A percentile compares a stretch with the other conserved stretches of the same genome.
Conservation (phyloP, 2,113 vertebrate species). For the Dunckerocampus dactyliophorus region DNA sequence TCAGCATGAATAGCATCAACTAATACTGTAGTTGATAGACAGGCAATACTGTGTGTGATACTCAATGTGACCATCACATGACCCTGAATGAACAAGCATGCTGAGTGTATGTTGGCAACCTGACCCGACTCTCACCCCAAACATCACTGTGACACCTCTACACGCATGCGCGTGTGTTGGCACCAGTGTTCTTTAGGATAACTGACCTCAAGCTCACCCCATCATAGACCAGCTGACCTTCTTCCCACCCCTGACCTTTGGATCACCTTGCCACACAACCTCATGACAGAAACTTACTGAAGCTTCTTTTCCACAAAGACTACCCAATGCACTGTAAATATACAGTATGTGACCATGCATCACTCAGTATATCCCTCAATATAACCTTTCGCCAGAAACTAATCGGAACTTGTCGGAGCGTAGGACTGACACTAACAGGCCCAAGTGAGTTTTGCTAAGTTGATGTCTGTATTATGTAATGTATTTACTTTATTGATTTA, state of each 20-base stretch:
- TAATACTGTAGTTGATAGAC: conserved; percentile 21
- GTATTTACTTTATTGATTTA: no score
- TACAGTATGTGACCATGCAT: conserved; percentile 30
- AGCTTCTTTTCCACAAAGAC: neutral
- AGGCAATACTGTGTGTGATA: conserved; percentile 9
- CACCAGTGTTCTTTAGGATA: conserved; percentile 34
- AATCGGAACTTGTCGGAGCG: no score
- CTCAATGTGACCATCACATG: conserved; percentile 65
- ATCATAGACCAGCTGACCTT: conserved; percentile 66
- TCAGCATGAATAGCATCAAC: conserved; percentile 27
- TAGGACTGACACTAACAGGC: no score
- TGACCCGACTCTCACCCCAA: conserved; percentile 76
- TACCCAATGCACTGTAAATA: neutral
- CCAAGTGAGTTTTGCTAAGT: no score
- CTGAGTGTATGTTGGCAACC: conserved; percentile 30
- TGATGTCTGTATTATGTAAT: no score
- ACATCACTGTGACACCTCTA: conserved; percentile 30
- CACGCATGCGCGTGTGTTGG: conserved; percentile 6
- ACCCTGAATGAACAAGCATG: conserved; percentile 48
- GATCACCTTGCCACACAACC: conserved; percentile 27
- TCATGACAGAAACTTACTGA: conserved; percentile 36
- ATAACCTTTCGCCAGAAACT: neutral
- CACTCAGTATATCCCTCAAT: conserved; percentile 25
- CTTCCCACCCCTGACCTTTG: conserved; percentile 34
- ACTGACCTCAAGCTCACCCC: conserved; percentile 66